Base-by-base conservation (phyloP, 2,888 invertebrate genomes). In the Leucophora obtusa region DNA sequence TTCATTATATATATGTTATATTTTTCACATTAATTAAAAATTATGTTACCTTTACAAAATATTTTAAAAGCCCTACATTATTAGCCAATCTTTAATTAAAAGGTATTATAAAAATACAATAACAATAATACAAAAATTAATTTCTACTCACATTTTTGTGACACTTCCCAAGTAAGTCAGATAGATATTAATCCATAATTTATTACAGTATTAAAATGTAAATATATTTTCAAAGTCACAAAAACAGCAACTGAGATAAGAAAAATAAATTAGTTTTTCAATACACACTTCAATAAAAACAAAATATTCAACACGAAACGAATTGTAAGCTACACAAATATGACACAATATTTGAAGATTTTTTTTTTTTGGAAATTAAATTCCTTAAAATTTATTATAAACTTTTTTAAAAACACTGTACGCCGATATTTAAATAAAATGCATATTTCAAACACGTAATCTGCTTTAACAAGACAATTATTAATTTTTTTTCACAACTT, bases 361-460 rank as follows among this genome's bases (percentile, higher is more conserved):
- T 38, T 38, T 35, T 68, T 54, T 24, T 24, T 24, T 21, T 56
- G 10, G n/a, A 50, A 68, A 28, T 21, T 43, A 14, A 47, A 54
- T 24, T 50, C 35, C 11, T 18, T 68, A 8, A 53, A 11, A 59
- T 38, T 28, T 53, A 62, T 71, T 60, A 18, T 33, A 43, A 24
- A 15, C 35, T 50, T 51, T 63, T 47, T 7, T 59, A 70, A 50
- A 68, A 71, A 38, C 10, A 11, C 11, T n/a, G 43, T 47, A n/a
- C n/a, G 6, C 0, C 5, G 15, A 7, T 47, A 47, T n/a, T 47
- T n/a, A 47, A 47, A 47, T 47, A n/a, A 47, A 14, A 47, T n/a
- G n/a, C 51, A 72, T 72, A 80, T 72, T 76, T 72, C 28, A 72
- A 58, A 56, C 77, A 81, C 77, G 73, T 77, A 51, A 68, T 60